Conservation (phyloP, 2,797 vertebrate species). For the Acropternis orthonyx region DNA sequence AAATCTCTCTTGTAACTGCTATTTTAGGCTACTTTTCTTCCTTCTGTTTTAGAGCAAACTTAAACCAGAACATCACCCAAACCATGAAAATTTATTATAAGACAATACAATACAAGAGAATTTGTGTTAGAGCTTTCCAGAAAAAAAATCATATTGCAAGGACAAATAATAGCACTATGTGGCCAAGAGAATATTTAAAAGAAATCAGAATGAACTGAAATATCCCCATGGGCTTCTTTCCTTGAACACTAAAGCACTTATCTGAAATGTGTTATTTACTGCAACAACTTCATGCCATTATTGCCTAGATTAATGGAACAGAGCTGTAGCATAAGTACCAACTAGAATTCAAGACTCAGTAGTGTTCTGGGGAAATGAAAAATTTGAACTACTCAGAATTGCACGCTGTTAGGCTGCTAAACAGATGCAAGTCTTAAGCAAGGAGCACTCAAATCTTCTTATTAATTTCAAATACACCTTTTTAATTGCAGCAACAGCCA, state of each 20-base stretch:
- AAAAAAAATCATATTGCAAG: background rate
- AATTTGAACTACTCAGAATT: background rate
- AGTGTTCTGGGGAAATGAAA: background rate
- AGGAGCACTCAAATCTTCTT: background rate
- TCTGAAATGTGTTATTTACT: conserved; percentile 39
- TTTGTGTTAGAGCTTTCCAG: conserved; percentile 11
- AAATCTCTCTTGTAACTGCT: conserved; percentile 26
- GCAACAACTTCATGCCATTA: background rate
- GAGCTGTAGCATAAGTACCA: background rate
- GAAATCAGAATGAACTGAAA: background rate
- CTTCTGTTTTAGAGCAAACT: conserved; percentile 21
- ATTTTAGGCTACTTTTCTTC: conserved; percentile 50
- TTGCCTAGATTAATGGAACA: background rate
- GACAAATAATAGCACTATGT: background rate
- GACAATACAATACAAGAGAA: background rate
- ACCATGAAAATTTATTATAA: background rate
- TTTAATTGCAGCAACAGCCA: background rate
- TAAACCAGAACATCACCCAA: conserved; percentile 7
- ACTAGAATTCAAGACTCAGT: background rate
- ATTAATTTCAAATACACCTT: background rate
- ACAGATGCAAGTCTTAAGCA: background rate
- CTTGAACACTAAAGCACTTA: background rate
- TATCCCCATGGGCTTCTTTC: background rate
- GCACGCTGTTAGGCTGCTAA: background rate
- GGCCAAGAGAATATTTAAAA: background rate